These are phyloP conservation scores for Oncorhynchus mykiss DNA, from an alignment of 2,113 vertebrate species.

Conservation along the genomic window DNA sequence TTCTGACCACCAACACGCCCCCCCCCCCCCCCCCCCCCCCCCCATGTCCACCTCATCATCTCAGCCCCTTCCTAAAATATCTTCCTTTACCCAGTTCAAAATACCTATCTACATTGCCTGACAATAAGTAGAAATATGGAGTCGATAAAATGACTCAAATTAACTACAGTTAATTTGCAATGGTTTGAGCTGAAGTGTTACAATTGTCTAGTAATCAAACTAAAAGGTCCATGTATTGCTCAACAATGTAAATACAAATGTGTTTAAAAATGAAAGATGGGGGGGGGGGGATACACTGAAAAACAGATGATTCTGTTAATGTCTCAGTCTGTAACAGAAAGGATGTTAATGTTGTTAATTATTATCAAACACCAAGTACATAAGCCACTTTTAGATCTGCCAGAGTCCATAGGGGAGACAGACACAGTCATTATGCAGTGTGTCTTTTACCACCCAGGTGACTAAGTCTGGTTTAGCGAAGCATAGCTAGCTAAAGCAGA, in stretches of 20 bases:
- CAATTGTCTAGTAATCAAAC: not conserved
- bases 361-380: conserved; percentile 8
- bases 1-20: not conserved
- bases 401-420: conserved; percentile 33
- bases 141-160: too few relatives aligned
- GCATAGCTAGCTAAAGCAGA: conserved; percentile 9
- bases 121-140: not conserved
- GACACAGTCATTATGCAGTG: not conserved
- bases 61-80: not conserved
- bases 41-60: too few relatives aligned
- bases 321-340: not conserved
- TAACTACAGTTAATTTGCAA: too few relatives aligned
- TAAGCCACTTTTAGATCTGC: conserved; percentile 13
- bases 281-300: not conserved
- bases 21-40: too few relatives aligned
- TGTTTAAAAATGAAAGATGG: not conserved
- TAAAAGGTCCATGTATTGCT: not conserved
- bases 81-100: not conserved
- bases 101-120: not conserved
- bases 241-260: not conserved
- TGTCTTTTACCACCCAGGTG: conserved; percentile 40
- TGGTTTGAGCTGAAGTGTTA: not conserved
- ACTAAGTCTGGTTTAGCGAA: conserved; percentile 6
- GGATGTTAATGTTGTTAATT: not conserved
- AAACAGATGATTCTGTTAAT: not conserved